Evolutionary conservation across 2,888 invertebrate genomes (phyloP), one percentile per base, ranked within the genome.

Genomic region (Eulithis prunata): DNA sequence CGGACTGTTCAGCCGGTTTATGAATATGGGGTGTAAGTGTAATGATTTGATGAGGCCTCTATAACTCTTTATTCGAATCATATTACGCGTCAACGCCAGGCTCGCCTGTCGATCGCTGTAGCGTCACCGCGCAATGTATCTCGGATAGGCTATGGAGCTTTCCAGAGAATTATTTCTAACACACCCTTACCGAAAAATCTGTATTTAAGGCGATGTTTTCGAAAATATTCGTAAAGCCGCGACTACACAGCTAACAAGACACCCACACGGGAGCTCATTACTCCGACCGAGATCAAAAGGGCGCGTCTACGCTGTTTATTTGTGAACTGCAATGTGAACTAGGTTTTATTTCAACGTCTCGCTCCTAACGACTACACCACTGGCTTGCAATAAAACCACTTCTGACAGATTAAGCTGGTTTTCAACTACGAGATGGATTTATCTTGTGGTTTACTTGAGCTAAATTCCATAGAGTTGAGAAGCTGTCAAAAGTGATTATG

Each of bases 231-330:
- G 51, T 57, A 63, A 68, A 64, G 64, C 60, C 64, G 14, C 60
- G 28, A 54, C 64, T 38, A 61, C 64, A 64, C 62, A 57, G 56
- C 64, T 70, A 71, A 70, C 71, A 69, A 71, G 70, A 64, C 65
- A 61, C 60, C 55, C 64, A 67, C 71, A 58, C 73, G 64, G 68
- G 71, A 76, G 78, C 80, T 85, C 86, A 84, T 86, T 86, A 85
- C 84, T 76, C 69, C 68, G 62, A 69, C 74, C 66, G 76, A 72
- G 81, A 78, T 82, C 81, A 82, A 85, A 84, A 82, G 81, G 77
- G 74, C 74, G 70, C 64, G 76, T 80, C 77, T 71, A 75, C 71
- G 62, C 71, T 72, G 80, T 84, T 82, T 85, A 82, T 85, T 85
- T 85, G 82, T 77, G 72, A 67, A 68, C 74, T 68, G 68, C 64